Evolutionary conservation across 1,140 invertebrate species (phyloP).

Genomic region (Pollicipes pollicipes): DNA sequence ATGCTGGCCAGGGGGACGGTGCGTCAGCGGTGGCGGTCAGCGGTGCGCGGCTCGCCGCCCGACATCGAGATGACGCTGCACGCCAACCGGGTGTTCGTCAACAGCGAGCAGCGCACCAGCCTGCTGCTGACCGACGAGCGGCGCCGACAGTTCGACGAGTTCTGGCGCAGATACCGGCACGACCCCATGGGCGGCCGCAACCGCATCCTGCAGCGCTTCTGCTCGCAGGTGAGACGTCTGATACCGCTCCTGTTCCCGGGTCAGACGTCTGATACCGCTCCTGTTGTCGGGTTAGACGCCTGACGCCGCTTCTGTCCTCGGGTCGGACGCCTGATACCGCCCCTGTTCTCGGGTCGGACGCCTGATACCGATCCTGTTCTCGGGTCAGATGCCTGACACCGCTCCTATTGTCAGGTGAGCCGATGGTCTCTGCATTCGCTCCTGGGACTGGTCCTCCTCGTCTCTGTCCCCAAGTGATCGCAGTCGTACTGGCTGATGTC

Average conservation of each 20-base stretch:
- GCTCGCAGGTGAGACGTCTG: constrained; percentile 45
- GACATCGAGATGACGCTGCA: constrained; percentile 51
- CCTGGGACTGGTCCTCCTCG: too few relatives aligned
- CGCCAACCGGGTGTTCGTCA: constrained; percentile 51
- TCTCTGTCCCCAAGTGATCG: too few relatives aligned
- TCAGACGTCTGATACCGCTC: neutral
- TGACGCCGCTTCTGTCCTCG: too few relatives aligned
- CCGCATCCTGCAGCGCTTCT: constrained; percentile 60
- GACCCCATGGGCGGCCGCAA: constrained; percentile 51
- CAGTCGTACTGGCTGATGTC: too few relatives aligned
- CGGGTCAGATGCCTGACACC: too few relatives aligned
- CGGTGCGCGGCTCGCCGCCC: constrained; percentile 36
- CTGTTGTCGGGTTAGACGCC: neutral
- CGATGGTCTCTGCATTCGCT: too few relatives aligned
- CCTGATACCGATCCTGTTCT: too few relatives aligned
- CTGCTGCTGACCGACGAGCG: constrained; percentile 46
- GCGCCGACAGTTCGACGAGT: constrained; percentile 47
- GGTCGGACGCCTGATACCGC: too few relatives aligned
- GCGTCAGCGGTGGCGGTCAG: constrained; percentile 47
- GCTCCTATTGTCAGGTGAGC: too few relatives aligned
- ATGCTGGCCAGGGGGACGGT: constrained; percentile 66
- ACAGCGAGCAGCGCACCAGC: constrained; percentile 42
- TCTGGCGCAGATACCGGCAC: constrained; percentile 47
- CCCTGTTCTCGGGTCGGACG: too few relatives aligned
- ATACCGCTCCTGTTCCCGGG: neutral